Evolutionary conservation across 1,140 invertebrate genomes (phyloP), one percentile per base, ranked within the genome.

Genomic region (Monomorium pharaonis): DNA sequence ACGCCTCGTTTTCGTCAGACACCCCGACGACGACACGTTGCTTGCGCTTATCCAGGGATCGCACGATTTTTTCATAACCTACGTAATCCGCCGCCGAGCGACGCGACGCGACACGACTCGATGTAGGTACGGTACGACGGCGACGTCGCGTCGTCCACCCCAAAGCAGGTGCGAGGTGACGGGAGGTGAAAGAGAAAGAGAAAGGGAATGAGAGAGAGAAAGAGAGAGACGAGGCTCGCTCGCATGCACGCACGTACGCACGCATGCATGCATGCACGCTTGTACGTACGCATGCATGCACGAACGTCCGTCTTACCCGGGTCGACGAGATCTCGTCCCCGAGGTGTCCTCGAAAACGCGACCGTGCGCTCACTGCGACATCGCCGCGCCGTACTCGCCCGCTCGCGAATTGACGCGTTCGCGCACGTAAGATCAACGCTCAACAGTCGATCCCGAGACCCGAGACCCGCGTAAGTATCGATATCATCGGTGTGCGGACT

Each of bases 11-110:
- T 94, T 93, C 44, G 92, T 85, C 87, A 93, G 91, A 87, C 93
- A 94, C 90, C 94, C 90, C 18, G 92, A 87, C 77, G 92, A 87
- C 77, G 93, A 93, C 91, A 94, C 91, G 87, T 93, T 95, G 88
- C 92, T 92, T 85, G 92, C 93, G 92, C 92, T 92, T 88, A 93
- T 86, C 90, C 93, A 92, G 74, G 93, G 84, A 89, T 94, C 94
- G 81, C 84, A 90, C 89, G 90, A 93, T 89, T 94, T 94, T 93
- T 94, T 94, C 94, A 95, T 94, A 92, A 93, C 93, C 89, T 81
- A 83, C 24, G n/a, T n/a, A 37, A n/a, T 4, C 60, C 67, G 16
- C 24, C 47, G 24, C 18, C 16, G 27, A 49, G 18, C 47, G 47
- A 72, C 44, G 69, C 18, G 63, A 65, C 63, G 69, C 69, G 44